These are phyloP conservation scores for Sakesphorus luctuosus DNA, from an alignment of 2,113 vertebrate species.

Conservation along the genomic window DNA sequence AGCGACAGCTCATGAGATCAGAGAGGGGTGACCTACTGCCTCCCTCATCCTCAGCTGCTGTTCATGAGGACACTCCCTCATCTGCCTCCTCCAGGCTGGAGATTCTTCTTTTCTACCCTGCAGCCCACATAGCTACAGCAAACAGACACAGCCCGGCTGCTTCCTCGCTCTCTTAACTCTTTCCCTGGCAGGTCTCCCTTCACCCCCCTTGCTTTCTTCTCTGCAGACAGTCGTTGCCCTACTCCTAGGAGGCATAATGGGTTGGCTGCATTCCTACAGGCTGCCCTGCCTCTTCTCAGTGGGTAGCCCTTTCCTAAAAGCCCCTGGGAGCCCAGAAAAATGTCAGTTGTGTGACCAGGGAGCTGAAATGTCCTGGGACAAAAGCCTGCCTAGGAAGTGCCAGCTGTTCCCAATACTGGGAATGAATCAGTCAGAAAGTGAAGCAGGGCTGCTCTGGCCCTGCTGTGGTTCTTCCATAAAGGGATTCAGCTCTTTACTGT, in stretches of 20 bases:
- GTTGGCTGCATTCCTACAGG: not conserved
- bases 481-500: not conserved
- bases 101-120: not conserved
- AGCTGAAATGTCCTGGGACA: not conserved
- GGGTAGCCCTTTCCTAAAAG: not conserved
- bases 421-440: not conserved
- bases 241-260: not conserved
- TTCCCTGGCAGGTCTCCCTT: not conserved
- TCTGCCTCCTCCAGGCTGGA: not conserved
- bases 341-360: not conserved
- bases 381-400: not conserved
- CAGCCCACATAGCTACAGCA: constrained; percentile 12
- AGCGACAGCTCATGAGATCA: not conserved
- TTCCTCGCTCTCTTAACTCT: not conserved
- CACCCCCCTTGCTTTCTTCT: not conserved
- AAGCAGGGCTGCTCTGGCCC: not conserved
- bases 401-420: not conserved
- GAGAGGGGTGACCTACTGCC: not conserved
- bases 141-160: not conserved
- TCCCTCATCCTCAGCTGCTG: not conserved
- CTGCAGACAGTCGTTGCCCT: not conserved
- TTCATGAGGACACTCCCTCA: not conserved
- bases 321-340: not conserved
- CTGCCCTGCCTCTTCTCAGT: not conserved
- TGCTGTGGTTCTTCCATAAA: not conserved